Conservation (phyloP, 2,113 vertebrate genomes). For the Chionis minor region DNA sequence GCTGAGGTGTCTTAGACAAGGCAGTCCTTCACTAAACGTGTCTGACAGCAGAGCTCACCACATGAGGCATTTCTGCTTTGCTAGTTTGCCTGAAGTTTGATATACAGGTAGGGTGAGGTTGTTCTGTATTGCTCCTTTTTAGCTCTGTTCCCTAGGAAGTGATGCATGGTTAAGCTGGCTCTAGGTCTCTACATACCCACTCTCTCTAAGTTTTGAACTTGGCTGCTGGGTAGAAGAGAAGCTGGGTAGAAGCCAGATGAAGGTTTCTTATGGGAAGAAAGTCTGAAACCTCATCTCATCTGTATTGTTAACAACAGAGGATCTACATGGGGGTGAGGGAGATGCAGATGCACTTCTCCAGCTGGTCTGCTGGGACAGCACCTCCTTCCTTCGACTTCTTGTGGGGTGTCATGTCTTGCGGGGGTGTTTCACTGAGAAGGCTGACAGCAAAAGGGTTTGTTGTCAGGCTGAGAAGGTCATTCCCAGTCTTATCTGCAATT, state of each 20-base stretch:
- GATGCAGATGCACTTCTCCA: background rate
- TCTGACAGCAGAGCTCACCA: background rate
- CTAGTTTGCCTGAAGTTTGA: background rate
- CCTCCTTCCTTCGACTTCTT: background rate
- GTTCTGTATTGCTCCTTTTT: background rate
- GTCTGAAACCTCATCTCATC: background rate
- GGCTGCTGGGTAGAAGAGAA: background rate
- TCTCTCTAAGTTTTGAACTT: background rate
- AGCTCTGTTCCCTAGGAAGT: fast-evolving
- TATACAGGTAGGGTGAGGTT: background rate
- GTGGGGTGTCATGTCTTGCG: background rate
- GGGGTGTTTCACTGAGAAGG: background rate
- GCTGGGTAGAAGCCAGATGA: background rate
- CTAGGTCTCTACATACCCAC: background rate
- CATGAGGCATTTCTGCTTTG: background rate
- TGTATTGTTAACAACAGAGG: background rate
- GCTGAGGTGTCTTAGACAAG: background rate
- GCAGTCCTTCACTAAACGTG: background rate
- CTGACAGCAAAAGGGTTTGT: background rate
- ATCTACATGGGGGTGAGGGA: background rate
- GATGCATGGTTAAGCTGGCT: background rate
- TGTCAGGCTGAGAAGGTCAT: background rate
- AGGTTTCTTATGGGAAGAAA: background rate
- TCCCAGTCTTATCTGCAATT: background rate
- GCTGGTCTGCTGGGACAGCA: background rate